Evolutionary conservation across 2,797 vertebrate genomes (phyloP), one percentile per base, ranked within the genome.

Genomic region (Schizothorax lantsangensis): DNA sequence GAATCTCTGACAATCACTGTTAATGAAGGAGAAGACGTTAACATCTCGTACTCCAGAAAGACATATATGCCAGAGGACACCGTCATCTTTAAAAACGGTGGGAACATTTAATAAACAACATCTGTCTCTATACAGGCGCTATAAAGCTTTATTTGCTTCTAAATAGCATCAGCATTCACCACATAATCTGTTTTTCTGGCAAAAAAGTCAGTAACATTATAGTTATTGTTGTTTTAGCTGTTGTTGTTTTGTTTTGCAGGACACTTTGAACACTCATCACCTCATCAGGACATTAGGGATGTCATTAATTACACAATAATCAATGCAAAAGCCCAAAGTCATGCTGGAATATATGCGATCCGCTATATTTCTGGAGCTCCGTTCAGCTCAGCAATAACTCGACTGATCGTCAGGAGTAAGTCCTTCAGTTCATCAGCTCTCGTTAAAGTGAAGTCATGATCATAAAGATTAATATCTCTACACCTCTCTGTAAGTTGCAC

Each of bases 401-500:
- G 96, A 91, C 94, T 97, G 88, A 97, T 97, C 81, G 96, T 97
- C 89, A 95, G 96, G 94, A 94, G 97, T 97, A 95, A 96, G 97
- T 86, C 36, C 1, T 40, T 36, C 26, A 12, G 26, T 36, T 52
- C 14, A 30, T 30, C 30, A 30, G 15, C 26, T 10, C 52, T 23
- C 47, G n/a, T 10, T n/a, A 59, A 59, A n/a, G 57, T n/a, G 30
- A 30, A 30, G 23, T 45, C 40, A 26, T 73, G 12, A 73, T 26
- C n/a, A 47, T 26, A 8, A 30, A 47, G 6, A 74, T 49, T 17
- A 4, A 47, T 74, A 5, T 49, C 14, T 2, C 40, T 26, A 14
- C 40, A 26, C 3, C 72, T 49, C 43, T 4, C 40, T 72, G 45
- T 12, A 12, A 43, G 40, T 43, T 4, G 47, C 47, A 49, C 12